A percentile compares a stretch with the other conserved stretches of the same genome.
phyloP scores from a whole-genome alignment of 2,797 vertebrate genomes.

The Peromyscus nudipes region DNA sequence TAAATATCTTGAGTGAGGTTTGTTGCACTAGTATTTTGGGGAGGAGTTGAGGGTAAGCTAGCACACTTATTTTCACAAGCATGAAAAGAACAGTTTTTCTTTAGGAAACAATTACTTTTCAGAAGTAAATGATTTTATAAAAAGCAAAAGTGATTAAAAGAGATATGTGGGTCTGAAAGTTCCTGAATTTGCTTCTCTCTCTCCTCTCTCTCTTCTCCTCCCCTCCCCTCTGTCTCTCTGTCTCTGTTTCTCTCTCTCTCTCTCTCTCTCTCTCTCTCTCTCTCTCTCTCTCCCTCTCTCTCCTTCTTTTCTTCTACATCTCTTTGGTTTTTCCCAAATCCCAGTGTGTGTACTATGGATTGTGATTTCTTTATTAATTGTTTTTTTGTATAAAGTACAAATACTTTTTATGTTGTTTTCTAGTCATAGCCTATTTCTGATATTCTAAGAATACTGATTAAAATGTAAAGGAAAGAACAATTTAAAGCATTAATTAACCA shows the following conservation, averaged over 20 bases:
- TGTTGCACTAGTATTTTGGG: background rate
- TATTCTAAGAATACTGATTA: background rate
- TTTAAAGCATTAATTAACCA: slow-evolving; percentile 15
- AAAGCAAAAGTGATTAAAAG: background rate
- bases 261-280: background rate
- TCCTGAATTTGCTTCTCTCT: background rate
- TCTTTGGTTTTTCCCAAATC: background rate
- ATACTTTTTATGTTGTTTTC: background rate
- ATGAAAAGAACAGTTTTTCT: background rate
- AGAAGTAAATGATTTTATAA: background rate
- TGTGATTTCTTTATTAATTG: background rate
- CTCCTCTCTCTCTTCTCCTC: background rate
- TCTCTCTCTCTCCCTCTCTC: background rate
- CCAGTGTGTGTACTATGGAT: background rate
- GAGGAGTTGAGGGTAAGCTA: background rate
- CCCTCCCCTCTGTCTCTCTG: no score
- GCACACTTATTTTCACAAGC: background rate
- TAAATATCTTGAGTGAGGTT: background rate
- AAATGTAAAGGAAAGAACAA: background rate
- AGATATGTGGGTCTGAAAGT: background rate
- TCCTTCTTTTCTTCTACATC: background rate
- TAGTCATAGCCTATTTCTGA: background rate
- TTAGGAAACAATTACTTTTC: background rate
- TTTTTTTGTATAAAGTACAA: background rate
- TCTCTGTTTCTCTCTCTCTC: background rate